These are phyloP conservation scores for Fregata magnificens DNA, from an alignment of 2,113 vertebrate genomes.

Conservation along the genomic window DNA sequence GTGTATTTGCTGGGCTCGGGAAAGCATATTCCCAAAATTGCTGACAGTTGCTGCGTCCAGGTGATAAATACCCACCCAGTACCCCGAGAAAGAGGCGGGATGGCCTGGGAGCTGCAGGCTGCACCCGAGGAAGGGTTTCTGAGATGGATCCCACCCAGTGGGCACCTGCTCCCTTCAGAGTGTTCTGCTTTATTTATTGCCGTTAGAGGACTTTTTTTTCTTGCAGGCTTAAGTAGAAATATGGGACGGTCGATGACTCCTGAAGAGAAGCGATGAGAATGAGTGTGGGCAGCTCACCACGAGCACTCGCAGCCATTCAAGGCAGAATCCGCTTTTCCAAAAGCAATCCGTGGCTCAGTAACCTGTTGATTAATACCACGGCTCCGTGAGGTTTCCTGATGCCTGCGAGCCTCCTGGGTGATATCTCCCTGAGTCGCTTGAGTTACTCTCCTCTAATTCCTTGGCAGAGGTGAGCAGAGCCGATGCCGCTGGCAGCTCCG, in stretches of 20 bases:
- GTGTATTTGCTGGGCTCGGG: not conserved
- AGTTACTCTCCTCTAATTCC: not conserved
- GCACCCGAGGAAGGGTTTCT: not conserved
- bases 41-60: not conserved
- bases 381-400: not conserved
- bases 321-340: not conserved
- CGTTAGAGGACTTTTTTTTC: not conserved
- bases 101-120: not conserved
- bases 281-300: accelerated
- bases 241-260: accelerated
- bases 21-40: not conserved
- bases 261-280: accelerated
- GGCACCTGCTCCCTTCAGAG: not conserved
- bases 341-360: not conserved
- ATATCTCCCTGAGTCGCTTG: not conserved
- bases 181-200: not conserved
- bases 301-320: accelerated
- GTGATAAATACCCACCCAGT: not conserved
- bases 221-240: not conserved
- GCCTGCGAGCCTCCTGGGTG: accelerated
- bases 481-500: not conserved
- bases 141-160: accelerated
- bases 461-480: not conserved
- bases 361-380: not conserved
- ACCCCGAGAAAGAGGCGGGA: accelerated